Evolutionary conservation across 2,888 invertebrate genomes (phyloP), one percentile per base, ranked within the genome.

Genomic region (Malthinus flaveolus): DNA sequence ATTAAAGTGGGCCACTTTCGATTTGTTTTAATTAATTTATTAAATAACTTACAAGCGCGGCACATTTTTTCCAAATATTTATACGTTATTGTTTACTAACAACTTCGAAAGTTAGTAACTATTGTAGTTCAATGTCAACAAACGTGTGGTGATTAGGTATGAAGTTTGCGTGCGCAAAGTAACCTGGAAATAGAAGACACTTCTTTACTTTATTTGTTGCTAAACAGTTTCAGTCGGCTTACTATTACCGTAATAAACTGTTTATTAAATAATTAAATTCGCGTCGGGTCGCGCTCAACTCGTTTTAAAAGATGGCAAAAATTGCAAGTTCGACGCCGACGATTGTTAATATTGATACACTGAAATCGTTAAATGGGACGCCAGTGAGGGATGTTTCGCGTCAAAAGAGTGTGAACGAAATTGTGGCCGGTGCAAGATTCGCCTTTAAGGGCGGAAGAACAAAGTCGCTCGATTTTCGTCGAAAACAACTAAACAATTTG

Each of bases 381-480:
- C 6, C 32, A 7, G 33, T n/a, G n/a, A n/a, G n/a, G n/a, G n/a
- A n/a, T n/a, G n/a, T 23, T 23, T 23, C 5, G 2, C 23, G 23
- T 2, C 23, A 23, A 23, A 23, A 13, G 12, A 59, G 46, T 35
- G 47, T 49, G 8, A 1, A 32, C 32, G 69, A 72, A 36, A 61
- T 66, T n/a, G 85, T 83, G 63, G 85, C 88, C 37, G 83, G 89
- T 13, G 85, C 87, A 66, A 84, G 92, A 34, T 84, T 85, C 67
- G 87, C 91, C 0, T 97, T 89, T 80, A 84, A 83, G 61, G 85
- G 86, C 51, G 95, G 95, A 11, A 86, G 88, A 68, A 95, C 95
- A n/a, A 86, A 85, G 66, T 84, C 88, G 11, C 70, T 94, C 69
- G 86, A 89, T 80, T 95, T 89, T 84, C 86, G 97, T 56, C 84